Evolutionary conservation across 2,797 vertebrate genomes (phyloP), one percentile per base, ranked within the genome.

Genomic region (Arremon brunneinucha): DNA sequence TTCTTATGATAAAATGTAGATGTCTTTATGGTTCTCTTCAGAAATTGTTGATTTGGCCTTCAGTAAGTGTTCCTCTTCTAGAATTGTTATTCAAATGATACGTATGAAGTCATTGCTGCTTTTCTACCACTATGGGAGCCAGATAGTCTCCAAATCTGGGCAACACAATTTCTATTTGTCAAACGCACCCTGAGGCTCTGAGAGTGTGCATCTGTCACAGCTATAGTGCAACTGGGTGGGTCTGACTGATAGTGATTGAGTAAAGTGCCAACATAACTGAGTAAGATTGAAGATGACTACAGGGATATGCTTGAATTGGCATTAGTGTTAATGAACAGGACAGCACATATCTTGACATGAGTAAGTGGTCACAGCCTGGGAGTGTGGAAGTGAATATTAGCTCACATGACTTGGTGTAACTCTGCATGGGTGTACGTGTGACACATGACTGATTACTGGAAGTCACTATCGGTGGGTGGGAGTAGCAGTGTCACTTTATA

Each of bases 301-400:
- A 59, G 39, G 0, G 82, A 92, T 93, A 86, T 75, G 94, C 96
- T 95, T 94, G 92, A 94, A 94, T 96, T 93, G 91, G 62, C 87
- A 92, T 93, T 94, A 95, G 94, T 91, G 94, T 96, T 96, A 94
- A 95, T 96, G 91, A 90, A 96, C 90, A 92, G 62, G 87, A 96
- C 83, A 92, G 92, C 71, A 89, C 76, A 69, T 80, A 72, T 63
- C 84, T 85, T 96, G 95, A 95, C 87, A 95, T 94, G 92, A 96
- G 82, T 95, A 94, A 97, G 93, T 94, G 91, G 59, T 92, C 85
- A 89, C 94, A 95, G 90, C 52, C 81, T 67, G 71, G 41, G n/a
- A 89, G 39, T 57, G 37, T 91, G 80, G 76, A 96, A 94, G 78
- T 59, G 96, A 75, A 65, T 93, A 90, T 88, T 69, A 90, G 90